phyloP scores from a whole-genome alignment of 2,113 vertebrate genomes.

The Albula goreensis region DNA sequence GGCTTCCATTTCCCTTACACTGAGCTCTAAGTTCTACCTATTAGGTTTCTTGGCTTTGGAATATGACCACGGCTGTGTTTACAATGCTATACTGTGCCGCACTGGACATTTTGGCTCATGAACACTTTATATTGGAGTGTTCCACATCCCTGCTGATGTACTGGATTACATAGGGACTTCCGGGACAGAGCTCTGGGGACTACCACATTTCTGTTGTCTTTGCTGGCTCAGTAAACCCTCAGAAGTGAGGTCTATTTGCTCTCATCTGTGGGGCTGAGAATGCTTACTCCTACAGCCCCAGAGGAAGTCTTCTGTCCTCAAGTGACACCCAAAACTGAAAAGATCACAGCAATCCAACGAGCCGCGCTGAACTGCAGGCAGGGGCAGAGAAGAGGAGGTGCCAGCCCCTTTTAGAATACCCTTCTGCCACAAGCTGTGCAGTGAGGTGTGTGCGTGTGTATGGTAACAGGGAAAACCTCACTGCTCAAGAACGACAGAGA shows the following conservation, averaged over 20 bases:
- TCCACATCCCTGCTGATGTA: constrained; percentile 27
- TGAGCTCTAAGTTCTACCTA: constrained; percentile 64
- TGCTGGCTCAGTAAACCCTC: constrained; percentile 46
- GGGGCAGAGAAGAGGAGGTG: neutral
- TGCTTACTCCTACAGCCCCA: neutral
- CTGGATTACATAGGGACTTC: constrained; percentile 19
- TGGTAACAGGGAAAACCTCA: constrained; percentile 32
- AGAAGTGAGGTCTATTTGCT: constrained; percentile 38
- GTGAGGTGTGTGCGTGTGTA: constrained; percentile 38
- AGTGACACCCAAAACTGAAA: neutral
- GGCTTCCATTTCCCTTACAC: constrained; percentile 50
- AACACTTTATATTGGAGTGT: neutral
- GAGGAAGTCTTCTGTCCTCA: neutral
- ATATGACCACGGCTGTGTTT: constrained; percentile 27
- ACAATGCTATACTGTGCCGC: neutral
- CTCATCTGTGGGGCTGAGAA: constrained; percentile 18
- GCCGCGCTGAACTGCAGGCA: neutral
- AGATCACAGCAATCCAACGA: neutral
- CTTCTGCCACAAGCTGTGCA: constrained; percentile 33
- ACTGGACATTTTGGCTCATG: constrained; percentile 1
- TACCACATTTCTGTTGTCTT: constrained; percentile 49
- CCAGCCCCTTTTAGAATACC: constrained; percentile 26
- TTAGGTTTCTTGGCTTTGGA: constrained; percentile 66
- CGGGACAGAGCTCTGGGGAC: constrained; percentile 17
- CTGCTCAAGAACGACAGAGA: constrained; percentile 65